phyloP scores from a whole-genome alignment of 2,113 vertebrate species.

The Natator depressus region DNA sequence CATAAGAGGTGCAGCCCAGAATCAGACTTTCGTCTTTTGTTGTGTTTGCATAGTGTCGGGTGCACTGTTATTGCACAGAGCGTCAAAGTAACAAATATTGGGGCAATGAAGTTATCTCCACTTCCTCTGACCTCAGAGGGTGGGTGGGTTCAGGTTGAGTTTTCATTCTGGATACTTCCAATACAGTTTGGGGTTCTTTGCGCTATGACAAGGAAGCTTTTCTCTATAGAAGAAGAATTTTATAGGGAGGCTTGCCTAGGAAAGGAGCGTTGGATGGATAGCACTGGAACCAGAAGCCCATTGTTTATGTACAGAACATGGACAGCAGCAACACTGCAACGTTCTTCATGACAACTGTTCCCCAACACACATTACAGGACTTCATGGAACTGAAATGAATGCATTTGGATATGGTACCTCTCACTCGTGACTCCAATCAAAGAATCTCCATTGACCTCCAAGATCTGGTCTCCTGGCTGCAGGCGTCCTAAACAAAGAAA shows the following conservation, averaged over 20 bases:
- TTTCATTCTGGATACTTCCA: not conserved
- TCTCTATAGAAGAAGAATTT: not conserved
- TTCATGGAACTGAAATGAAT: not conserved
- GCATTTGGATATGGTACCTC: conserved; percentile 76
- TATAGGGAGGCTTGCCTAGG: not conserved
- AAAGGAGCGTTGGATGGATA: not conserved
- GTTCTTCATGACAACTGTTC: not conserved
- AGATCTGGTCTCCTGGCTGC: conserved; percentile 91
- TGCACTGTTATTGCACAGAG: too few relatives aligned
- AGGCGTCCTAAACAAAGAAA: conserved; percentile 82
- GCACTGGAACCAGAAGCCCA: not conserved
- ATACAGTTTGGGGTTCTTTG: not conserved
- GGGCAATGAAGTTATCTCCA: not conserved
- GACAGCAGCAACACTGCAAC: not conserved
- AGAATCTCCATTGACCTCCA: conserved; percentile 92
- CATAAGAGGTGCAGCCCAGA: not conserved
- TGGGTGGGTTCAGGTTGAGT: too few relatives aligned
- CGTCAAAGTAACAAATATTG: not conserved
- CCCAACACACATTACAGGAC: not conserved
- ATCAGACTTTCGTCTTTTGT: not conserved
- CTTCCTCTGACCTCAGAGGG: not conserved
- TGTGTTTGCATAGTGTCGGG: not conserved
- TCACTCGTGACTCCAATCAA: conserved; percentile 89
- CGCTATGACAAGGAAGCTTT: not conserved
- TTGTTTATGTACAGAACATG: rapidly evolving